Base-by-base conservation (phyloP, 2,888 invertebrate genomes). In the Axea sp. region DNA sequence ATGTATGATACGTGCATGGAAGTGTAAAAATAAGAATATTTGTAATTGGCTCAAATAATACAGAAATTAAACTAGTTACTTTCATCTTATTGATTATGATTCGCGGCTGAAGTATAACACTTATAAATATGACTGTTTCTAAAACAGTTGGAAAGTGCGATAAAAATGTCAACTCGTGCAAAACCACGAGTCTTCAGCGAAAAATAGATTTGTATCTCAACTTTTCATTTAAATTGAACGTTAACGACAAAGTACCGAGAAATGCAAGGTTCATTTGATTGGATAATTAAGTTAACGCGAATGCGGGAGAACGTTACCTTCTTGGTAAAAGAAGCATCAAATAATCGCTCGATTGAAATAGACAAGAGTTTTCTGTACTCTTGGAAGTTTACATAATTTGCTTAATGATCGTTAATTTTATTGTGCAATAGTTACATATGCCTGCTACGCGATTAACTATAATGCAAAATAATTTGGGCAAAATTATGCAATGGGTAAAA, bases 301-400 rank as follows among this genome's bases (percentile, higher is more conserved):
- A 37, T 28, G 37, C 45, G 26, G 47, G 57, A 55, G 45, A 31
- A 33, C 55, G 53, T 39, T 22, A 59, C 28, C 43, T 68, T 65
- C 26, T 8, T 6, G 9, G 24, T 11, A 41, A 57, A 51, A 67
- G 67, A 59, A 31, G 31, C 43, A 41, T 49, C 59, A 6, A 51
- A 51, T 51, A 68, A 51, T 28, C 68, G 31, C 24, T 31, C 55
- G 43, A 51, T 59, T 68, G 68, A 49, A 59, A 59, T 59, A 47
- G 68, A 68, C 67, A 51, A 59, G 57, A 59, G 49, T 59, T 57
- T 57, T 59, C 57, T 51, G 68, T 57, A 17, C 39, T 37, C 57
- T n/a, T n/a, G 19, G 9, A 45, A 17, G 39, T 53, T 31, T 55
- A 45, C 47, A 57, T 55, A 55, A 67, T 67, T 67, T 55, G 30